Percentiles rank a stretch among this genome's conserved stretches.
phyloP scores from a whole-genome alignment of 2,888 invertebrate genomes.

The Hartigia nigra region DNA sequence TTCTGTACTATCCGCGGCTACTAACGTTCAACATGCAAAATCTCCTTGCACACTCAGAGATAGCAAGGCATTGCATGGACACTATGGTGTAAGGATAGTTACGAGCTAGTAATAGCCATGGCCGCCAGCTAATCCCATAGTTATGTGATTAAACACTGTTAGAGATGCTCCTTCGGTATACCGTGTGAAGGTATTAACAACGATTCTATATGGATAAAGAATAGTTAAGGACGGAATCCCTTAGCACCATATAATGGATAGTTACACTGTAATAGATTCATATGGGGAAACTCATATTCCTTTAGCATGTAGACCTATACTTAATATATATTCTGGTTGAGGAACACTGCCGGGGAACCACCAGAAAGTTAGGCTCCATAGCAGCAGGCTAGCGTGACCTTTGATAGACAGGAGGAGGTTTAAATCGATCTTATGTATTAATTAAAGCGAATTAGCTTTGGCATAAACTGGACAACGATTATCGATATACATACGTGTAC shows the following conservation, averaged over 20 bases:
- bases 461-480: background rate
- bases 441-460: slow-evolving; percentile 50
- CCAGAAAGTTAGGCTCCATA: background rate
- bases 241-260: background rate
- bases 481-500: background rate
- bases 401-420: slow-evolving; percentile 48
- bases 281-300: background rate
- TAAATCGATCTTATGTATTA: slow-evolving; percentile 49
- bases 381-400: slow-evolving; percentile 39
- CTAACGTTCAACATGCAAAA: background rate
- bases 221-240: background rate
- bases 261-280: background rate
- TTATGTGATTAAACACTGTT: slow-evolving; percentile 36
- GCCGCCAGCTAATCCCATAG: slow-evolving; percentile 20
- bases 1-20: background rate
- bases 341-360: background rate
- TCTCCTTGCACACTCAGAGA: background rate
- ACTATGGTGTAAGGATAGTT: background rate
- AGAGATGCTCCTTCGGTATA: slow-evolving; percentile 20
- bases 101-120: slow-evolving; percentile 6
- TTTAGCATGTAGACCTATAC: background rate
- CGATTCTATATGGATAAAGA: background rate
- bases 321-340: background rate
- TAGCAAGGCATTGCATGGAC: background rate
- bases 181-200: background rate